Conservation (phyloP, 2,113 vertebrate genomes). For the Phainopepla nitens region DNA sequence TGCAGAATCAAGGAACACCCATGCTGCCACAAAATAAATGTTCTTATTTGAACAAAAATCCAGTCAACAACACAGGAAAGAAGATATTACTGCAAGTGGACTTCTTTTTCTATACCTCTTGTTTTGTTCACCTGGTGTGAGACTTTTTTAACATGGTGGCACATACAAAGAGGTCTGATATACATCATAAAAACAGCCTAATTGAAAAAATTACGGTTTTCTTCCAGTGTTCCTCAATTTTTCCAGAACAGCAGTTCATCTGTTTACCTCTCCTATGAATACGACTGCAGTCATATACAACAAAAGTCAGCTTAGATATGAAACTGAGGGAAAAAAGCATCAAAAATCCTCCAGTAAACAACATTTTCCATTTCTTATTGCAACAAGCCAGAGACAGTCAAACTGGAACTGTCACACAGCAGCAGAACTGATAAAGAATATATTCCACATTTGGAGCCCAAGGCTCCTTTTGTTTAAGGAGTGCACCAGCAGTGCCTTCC, state of each 20-base stretch:
- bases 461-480: not conserved
- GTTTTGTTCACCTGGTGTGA: not conserved
- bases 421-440: not conserved
- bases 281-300: not conserved
- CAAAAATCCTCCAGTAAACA: not conserved
- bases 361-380: not conserved
- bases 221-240: not conserved
- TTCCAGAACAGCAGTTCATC: not conserved
- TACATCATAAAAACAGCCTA: not conserved
- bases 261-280: not conserved
- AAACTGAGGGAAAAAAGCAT: not conserved
- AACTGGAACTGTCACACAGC: not conserved
- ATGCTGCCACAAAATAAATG: constrained; percentile 38
- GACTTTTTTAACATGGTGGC: not conserved
- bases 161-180: not conserved
- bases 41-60: constrained; percentile 29
- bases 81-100: not conserved
- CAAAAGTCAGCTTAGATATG: not conserved
- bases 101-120: not conserved
- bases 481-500: not conserved
- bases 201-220: not conserved
- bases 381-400: not conserved
- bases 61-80: constrained; percentile 4
- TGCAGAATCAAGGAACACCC: constrained; percentile 36
- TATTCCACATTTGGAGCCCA: not conserved